These are phyloP conservation scores for Tetragnatha montana DNA, from an alignment of 2,888 invertebrate genomes.

Conservation along the genomic window DNA sequence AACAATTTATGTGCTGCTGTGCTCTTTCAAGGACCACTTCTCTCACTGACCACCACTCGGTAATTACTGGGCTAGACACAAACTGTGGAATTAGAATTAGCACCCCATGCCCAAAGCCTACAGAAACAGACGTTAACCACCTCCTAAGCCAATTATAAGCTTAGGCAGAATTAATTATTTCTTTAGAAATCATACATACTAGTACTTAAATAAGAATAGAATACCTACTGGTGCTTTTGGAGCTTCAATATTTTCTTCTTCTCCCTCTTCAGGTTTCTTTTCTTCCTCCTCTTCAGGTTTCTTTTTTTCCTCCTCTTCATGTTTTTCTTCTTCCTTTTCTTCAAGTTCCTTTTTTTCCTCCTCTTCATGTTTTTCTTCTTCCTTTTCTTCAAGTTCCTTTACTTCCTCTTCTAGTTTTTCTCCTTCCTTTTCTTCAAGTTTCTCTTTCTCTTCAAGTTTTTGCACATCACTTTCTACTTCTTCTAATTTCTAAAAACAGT, in stretches of 20 bases:
- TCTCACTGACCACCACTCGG: no score
- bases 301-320: background rate
- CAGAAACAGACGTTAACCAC: no score
- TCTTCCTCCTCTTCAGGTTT: background rate
- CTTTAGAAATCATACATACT: no score
- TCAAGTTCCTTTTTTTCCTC: background rate
- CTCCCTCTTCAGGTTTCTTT: conserved; percentile 10
- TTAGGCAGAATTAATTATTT: no score
- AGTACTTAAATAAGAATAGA: no score
- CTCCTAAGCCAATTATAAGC: no score
- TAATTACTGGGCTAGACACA: no score
- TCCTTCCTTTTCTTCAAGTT: background rate
- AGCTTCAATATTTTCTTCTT: background rate
- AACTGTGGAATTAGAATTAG: no score
- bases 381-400: background rate
- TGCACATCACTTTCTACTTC: background rate
- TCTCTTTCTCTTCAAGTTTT: background rate
- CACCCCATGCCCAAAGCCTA: no score
- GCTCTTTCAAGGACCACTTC: no score
- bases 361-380: background rate
- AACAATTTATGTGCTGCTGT: no score
- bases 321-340: background rate
- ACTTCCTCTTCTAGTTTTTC: background rate
- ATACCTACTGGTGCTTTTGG: background rate
- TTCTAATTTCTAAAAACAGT: no score